phyloP scores from a whole-genome alignment of 2,113 vertebrate species.

The Clarias magur region DNA sequence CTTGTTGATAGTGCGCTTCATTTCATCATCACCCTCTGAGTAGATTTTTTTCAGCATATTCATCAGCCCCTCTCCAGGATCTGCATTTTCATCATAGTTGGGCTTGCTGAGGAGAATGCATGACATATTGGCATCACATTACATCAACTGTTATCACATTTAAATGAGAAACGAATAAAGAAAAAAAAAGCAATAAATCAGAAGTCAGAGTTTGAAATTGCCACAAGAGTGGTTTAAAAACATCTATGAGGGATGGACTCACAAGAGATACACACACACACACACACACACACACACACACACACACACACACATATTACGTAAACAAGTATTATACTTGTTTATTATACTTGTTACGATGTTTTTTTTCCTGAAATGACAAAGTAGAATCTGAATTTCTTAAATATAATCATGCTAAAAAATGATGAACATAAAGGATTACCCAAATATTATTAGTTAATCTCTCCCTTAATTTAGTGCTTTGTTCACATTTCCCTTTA shows the following conservation, averaged over 20 bases:
- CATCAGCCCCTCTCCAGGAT: slow-evolving; percentile 93
- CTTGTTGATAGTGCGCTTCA: slow-evolving; percentile 98
- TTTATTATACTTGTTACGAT: no score
- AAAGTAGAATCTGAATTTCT: neutral
- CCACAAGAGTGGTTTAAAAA: neutral
- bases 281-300: neutral
- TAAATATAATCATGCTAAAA: neutral
- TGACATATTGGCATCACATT: neutral
- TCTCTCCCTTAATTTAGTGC: no score
- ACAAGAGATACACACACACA: neutral
- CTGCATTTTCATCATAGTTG: slow-evolving; percentile 74
- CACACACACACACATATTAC: neutral
- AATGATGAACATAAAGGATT: neutral
- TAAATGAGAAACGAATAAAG: neutral
- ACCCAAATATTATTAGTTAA: neutral
- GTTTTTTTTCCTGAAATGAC: no score
- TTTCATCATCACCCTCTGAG: slow-evolving; percentile 93
- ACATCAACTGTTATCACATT: neutral
- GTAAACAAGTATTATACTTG: no score
- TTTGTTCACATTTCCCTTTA: no score
- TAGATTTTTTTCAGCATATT: slow-evolving; percentile 96
- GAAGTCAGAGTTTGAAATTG: neutral
- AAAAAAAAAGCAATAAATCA: neutral
- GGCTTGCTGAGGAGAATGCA: slow-evolving; percentile 78
- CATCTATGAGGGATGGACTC: no score